A percentile compares a stretch with the other conserved stretches of the same genome.
These are phyloP conservation scores for Herpailurus yagouaroundi DNA, from an alignment of 2,113 vertebrate species.

Conservation along the genomic window DNA sequence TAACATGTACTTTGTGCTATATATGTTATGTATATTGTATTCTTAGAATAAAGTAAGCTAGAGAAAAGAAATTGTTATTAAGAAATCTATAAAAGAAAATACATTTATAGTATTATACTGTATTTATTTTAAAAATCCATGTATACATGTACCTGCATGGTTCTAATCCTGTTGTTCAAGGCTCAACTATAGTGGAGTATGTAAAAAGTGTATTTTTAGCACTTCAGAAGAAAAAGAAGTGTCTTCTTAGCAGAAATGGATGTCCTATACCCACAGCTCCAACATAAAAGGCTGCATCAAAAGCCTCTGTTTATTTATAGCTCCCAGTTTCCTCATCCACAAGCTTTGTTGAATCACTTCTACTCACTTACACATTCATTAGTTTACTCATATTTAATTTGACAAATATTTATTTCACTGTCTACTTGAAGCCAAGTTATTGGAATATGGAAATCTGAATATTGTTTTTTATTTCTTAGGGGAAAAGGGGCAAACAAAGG, in stretches of 20 bases:
- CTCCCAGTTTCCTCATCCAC: background rate
- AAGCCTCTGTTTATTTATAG: background rate
- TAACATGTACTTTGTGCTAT: background rate
- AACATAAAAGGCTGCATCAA: background rate
- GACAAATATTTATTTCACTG: slow-evolving; percentile 12
- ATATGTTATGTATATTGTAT: background rate
- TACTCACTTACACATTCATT: background rate
- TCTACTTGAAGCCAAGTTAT: background rate
- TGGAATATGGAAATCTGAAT: background rate
- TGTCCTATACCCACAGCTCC: background rate
- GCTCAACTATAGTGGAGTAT: background rate
- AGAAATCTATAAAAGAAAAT: background rate
- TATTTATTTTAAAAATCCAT: background rate
- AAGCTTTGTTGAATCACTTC: background rate
- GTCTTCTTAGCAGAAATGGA: background rate
- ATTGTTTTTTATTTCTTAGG: background rate
- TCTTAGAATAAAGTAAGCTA: background rate
- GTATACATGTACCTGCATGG: background rate
- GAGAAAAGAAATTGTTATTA: background rate
- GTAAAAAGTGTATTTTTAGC: background rate
- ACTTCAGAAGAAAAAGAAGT: background rate
- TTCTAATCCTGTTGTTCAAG: background rate
- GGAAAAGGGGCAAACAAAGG: background rate
- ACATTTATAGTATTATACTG: background rate
- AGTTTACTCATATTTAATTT: background rate